Conservation (phyloP, 2,113 vertebrate genomes). For the Lepus americanus region DNA sequence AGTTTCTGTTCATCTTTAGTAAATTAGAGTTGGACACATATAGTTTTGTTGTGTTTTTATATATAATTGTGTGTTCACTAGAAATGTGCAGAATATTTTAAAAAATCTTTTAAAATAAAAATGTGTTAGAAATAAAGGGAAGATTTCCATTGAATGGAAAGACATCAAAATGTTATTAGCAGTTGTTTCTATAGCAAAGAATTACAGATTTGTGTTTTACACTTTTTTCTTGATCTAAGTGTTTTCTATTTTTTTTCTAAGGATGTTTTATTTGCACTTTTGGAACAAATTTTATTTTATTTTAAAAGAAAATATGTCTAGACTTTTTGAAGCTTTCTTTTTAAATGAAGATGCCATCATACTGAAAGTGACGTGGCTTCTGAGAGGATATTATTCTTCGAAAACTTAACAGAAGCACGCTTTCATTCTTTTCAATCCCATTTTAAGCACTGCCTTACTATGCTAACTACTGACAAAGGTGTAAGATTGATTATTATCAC, state of each 20-base stretch:
- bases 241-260: slow-evolving; percentile 56
- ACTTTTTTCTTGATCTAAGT: background rate
- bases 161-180: background rate
- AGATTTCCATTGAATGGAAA: background rate
- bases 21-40: background rate
- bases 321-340: background rate
- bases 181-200: background rate
- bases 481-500: background rate
- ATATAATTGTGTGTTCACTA: background rate
- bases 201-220: background rate
- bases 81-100: background rate
- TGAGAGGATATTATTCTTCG: background rate
- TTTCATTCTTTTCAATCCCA: background rate
- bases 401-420: background rate
- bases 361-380: background rate
- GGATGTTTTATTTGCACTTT: background rate
- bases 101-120: slow-evolving; percentile 11
- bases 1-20: too few species aligned
- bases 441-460: background rate
- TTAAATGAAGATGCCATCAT: background rate
- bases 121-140: background rate
- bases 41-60: background rate
- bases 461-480: background rate
- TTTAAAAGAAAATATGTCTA: background rate
- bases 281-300: background rate